A percentile compares a stretch with the other conserved stretches of the same genome.
These are phyloP conservation scores for Theretra japonica DNA, from an alignment of 2,888 invertebrate species.

Conservation along the genomic window DNA sequence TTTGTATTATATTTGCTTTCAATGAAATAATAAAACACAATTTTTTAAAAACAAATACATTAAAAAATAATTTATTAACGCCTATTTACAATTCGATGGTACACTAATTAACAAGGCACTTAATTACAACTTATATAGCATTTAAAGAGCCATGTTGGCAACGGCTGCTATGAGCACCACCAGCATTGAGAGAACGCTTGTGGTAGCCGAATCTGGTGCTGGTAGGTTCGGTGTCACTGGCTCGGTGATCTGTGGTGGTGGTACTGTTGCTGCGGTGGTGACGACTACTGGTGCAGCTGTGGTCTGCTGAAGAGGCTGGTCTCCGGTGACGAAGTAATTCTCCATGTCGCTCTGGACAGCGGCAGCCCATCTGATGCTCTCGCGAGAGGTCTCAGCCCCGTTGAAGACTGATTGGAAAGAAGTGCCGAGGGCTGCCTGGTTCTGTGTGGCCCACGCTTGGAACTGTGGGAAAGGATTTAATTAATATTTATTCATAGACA, in stretches of 20 bases:
- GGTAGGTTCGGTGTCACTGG: slow-evolving; percentile 62
- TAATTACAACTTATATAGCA: slow-evolving; percentile 45
- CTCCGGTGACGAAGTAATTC: slow-evolving; percentile 55
- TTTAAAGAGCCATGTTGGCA: slow-evolving; percentile 52
- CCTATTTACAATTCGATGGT: slow-evolving; percentile 51
- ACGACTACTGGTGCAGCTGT: slow-evolving; percentile 32
- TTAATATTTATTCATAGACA: not conserved
- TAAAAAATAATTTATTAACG: slow-evolving; percentile 45
- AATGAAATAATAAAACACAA: not conserved
- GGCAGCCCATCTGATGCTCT: slow-evolving; percentile 57
- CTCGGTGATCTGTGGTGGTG: slow-evolving; percentile 44
- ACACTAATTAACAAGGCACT: slow-evolving; percentile 38
- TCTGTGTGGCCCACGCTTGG: slow-evolving; percentile 60
- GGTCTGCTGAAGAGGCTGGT: slow-evolving; percentile 37
- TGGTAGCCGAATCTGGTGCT: slow-evolving; percentile 56
- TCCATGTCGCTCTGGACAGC: slow-evolving; percentile 53
- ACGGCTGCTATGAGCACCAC: slow-evolving; percentile 47
- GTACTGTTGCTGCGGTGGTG: slow-evolving; percentile 37
- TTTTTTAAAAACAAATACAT: not conserved
- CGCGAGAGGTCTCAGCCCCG: slow-evolving; percentile 48
- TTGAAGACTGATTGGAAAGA: slow-evolving; percentile 46
- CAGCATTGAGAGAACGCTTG: slow-evolving; percentile 51
- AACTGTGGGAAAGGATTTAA: slow-evolving; percentile 56
- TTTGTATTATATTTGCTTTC: not conserved
- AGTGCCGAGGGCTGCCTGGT: slow-evolving; percentile 47